These are phyloP conservation scores for Salpingus planirostris DNA, from an alignment of 2,888 invertebrate species.

Conservation along the genomic window DNA sequence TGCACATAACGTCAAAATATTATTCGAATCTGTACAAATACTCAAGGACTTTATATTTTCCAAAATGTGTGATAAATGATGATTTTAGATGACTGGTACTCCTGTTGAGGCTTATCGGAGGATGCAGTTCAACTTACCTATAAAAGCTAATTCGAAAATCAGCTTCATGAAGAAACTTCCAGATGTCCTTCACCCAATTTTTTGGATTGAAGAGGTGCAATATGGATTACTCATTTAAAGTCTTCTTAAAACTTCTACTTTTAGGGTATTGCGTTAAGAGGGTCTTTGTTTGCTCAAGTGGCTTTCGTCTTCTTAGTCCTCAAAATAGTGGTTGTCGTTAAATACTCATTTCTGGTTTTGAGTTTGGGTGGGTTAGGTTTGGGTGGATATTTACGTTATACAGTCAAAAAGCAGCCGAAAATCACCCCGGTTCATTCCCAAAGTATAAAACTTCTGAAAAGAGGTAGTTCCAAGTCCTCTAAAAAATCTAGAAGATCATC, in stretches of 20 bases:
- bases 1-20: slow-evolving; percentile 63
- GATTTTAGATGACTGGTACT: slow-evolving; percentile 55
- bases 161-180: slow-evolving; percentile 57
- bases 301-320: slow-evolving; percentile 49
- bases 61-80: neutral
- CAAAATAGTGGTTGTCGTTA: slow-evolving; percentile 45
- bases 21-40: slow-evolving; percentile 72
- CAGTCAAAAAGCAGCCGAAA: slow-evolving; percentile 22
- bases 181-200: slow-evolving; percentile 55
- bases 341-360: slow-evolving; percentile 48
- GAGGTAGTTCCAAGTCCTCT: slow-evolving; percentile 1
- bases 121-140: slow-evolving; percentile 62
- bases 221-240: too few relatives aligned
- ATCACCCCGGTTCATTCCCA: slow-evolving; percentile 16
- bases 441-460: slow-evolving; percentile 1
- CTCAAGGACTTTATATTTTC: too few relatives aligned
- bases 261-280: slow-evolving; percentile 51
- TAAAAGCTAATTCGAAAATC: slow-evolving; percentile 55
- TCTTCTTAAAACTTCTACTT: too few relatives aligned
- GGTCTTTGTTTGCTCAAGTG: slow-evolving; percentile 55
- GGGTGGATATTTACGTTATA: slow-evolving; percentile 37
- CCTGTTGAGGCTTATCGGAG: slow-evolving; percentile 64
- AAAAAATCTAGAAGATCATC: too few relatives aligned
- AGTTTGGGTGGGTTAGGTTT: slow-evolving; percentile 40
- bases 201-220: slow-evolving; percentile 84